phyloP scores from a whole-genome alignment of 1,140 invertebrate genomes.

The Trialeurodes vaporariorum region DNA sequence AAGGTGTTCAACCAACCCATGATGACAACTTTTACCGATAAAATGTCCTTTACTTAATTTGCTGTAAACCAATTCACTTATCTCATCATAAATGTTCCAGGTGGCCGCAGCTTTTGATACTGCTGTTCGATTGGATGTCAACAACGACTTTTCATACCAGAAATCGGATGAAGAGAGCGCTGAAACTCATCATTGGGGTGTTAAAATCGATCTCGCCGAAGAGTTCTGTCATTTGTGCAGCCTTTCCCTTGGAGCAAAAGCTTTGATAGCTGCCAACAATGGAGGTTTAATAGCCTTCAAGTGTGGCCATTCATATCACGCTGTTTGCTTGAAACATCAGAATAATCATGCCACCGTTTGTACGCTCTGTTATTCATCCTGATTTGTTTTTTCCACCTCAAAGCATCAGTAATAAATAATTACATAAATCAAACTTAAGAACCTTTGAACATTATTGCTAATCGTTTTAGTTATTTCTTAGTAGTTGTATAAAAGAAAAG shows the following conservation, averaged over 20 bases:
- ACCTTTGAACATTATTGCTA: no score
- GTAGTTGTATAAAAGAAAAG: no score
- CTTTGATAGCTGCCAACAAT: constrained; percentile 17
- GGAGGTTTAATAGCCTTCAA: constrained; percentile 22
- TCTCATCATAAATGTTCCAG: not conserved
- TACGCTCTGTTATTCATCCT: not conserved
- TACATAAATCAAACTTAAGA: no score
- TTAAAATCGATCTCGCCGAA: constrained; percentile 18
- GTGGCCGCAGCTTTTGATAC: not conserved
- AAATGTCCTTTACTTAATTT: no score
- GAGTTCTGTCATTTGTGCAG: constrained; percentile 23
- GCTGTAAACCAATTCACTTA: no score
- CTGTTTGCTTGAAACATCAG: constrained; percentile 22
- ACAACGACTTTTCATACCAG: not conserved
- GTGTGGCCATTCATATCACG: constrained; percentile 25
- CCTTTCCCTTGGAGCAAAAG: constrained; percentile 20
- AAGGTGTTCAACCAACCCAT: no score
- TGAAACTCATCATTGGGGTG: constrained; percentile 23
- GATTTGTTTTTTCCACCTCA: no score
- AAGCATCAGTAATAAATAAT: no score
- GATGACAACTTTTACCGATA: no score
- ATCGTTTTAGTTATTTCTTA: no score
- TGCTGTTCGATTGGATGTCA: not conserved
- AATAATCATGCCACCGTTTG: not conserved
- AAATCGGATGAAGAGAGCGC: constrained; percentile 1